These are phyloP conservation scores for Lissocephala sabroskyi DNA, from an alignment of 2,888 invertebrate species.

Conservation along the genomic window DNA sequence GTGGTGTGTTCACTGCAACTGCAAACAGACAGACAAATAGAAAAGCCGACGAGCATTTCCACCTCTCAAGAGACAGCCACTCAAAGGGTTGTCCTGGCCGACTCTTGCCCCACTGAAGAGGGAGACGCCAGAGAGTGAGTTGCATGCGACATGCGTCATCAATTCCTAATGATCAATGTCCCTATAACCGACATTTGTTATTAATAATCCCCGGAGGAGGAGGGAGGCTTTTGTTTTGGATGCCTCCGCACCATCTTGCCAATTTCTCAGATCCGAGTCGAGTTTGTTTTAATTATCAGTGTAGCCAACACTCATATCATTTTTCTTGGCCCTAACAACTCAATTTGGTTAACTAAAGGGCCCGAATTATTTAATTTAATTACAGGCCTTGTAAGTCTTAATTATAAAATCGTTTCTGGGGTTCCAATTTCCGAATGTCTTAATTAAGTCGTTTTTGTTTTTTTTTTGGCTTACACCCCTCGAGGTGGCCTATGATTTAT, in stretches of 20 bases:
- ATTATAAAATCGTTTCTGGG: constrained; percentile 57
- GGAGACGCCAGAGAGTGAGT: constrained; percentile 26
- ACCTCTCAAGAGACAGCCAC: constrained; percentile 24
- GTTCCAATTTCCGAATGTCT: constrained; percentile 54
- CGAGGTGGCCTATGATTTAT: too few relatives aligned
- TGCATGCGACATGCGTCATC: constrained; percentile 65
- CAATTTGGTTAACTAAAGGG: constrained; percentile 50
- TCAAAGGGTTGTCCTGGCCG: constrained; percentile 4
- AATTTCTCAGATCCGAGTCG: too few relatives aligned
- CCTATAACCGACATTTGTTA: constrained; percentile 43
- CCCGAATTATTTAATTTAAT: constrained; percentile 28
- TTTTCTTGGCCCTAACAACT: constrained; percentile 42
- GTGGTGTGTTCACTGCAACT: constrained; percentile 30
- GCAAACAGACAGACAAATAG: background rate
- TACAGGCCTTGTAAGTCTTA: constrained; percentile 42
- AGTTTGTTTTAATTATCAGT: too few relatives aligned
- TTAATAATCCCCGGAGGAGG: constrained; percentile 37
- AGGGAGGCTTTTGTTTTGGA: background rate
- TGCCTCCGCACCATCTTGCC: background rate
- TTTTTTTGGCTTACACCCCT: background rate
- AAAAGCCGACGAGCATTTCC: constrained; percentile 24
- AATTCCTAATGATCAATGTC: constrained; percentile 64
- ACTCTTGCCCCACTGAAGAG: background rate
- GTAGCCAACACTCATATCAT: constrained; percentile 2
- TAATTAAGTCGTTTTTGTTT: constrained; percentile 33